phyloP scores from a whole-genome alignment of 2,113 vertebrate genomes.

The Dendrocopos noguchii region DNA sequence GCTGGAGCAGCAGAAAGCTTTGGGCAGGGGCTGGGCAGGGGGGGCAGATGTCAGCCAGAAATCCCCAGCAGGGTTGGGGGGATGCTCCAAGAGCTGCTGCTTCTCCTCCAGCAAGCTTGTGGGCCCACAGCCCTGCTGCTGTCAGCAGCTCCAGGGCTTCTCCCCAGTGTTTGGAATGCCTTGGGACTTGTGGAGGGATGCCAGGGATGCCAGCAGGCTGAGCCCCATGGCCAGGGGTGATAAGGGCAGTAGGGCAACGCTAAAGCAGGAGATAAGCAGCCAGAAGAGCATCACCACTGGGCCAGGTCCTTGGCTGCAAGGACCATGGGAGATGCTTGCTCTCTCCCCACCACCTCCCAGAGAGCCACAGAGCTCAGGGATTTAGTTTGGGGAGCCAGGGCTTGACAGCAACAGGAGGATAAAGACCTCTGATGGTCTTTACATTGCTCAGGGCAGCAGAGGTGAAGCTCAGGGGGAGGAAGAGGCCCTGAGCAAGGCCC shows the following conservation, averaged over 20 bases:
- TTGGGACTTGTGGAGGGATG: not conserved
- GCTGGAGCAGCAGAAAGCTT: not conserved
- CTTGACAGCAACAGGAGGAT: not conserved
- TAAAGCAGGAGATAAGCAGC: not conserved
- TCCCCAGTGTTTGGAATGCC: not conserved
- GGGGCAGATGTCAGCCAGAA: not conserved
- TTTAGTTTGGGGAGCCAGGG: not conserved
- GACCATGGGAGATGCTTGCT: not conserved
- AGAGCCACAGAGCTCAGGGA: not conserved
- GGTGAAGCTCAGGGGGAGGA: not conserved
- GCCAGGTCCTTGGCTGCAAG: not conserved
- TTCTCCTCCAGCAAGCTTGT: not conserved
- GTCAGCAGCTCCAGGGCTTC: not conserved
- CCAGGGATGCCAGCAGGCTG: not conserved
- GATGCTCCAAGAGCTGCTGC: too few relatives aligned
- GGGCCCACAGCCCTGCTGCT: not conserved
- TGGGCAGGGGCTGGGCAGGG: too few relatives aligned
- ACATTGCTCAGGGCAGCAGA: accelerated
- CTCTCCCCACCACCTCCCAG: accelerated
- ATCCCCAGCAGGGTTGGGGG: not conserved
- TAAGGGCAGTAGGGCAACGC: not conserved
- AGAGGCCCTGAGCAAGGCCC: too few relatives aligned
- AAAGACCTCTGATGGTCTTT: not conserved
- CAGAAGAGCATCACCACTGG: accelerated
- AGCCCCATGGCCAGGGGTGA: not conserved